Evolutionary conservation across 2,797 vertebrate genomes (phyloP), one percentile per base, ranked within the genome.

Genomic region (Arrhamphus sclerolepis): DNA sequence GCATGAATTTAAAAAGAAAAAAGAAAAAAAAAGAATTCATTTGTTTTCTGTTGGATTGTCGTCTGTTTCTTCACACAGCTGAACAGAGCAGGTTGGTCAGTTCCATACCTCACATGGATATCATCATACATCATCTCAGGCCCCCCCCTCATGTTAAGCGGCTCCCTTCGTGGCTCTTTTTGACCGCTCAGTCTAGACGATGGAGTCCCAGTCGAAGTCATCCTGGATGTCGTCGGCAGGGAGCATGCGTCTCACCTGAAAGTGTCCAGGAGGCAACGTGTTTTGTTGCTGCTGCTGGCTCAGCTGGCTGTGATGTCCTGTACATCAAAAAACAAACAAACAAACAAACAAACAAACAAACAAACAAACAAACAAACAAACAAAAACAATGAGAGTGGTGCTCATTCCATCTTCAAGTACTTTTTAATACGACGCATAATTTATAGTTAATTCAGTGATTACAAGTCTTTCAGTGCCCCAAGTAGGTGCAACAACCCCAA

Each of bases 191-290:
- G 56, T 76, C 92, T 92, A 95, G 71, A 95, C 94, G 61, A 95
- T 95, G 54, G 94, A 95, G 93, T 94, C 94, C 94, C 94, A 96
- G 90, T 95, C 94, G 59, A 94, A 95, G 82, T 95, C 94, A 47
- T 95, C 94, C 85, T 95, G 93, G 88, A 95, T 95, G 81, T 95
- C 94, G 34, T 95, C 94, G 1, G 92, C 86, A 56, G 93, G 82
- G 54, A 93, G 92, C 91, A 95, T 89, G 66, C 93, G 94, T 59
- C 94, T 92, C 89, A 95, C 94, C 83, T 93, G 93, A 90, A 94
- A 95, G 89, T 92, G 94, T 77, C 89, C 90, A 17, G 93, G 91
- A 62, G 92, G 89, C 78, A 94, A 90, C 80, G 94, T 82, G 86
- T 93, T 93, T 57, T 92, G 93, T 52, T 92, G 91, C 72, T 79